Evolutionary conservation across 92 coral and sea anemone genomes (phyloP).

Genomic region (Diadumene lineata): DNA sequence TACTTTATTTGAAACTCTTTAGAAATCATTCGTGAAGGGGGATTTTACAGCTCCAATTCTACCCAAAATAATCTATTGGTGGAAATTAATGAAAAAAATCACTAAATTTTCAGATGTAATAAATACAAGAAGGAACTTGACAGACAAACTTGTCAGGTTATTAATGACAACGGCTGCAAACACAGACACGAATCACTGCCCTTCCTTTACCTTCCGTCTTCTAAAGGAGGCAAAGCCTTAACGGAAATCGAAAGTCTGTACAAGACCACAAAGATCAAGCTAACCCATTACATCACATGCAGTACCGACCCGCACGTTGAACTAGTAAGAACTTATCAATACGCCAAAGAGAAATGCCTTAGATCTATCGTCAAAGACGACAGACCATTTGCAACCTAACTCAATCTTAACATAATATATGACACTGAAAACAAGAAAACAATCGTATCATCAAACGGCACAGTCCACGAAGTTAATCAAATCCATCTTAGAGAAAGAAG

Average conservation of each 20-base stretch:
- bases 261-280: slow-evolving; percentile 6
- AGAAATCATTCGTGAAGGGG: too few relatives aligned
- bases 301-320: slow-evolving; percentile 2
- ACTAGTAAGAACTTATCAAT: neutral
- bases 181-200: too few relatives aligned
- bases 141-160: too few relatives aligned
- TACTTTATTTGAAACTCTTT: too few relatives aligned
- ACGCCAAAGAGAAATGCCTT: neutral
- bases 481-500: slow-evolving; percentile 5
- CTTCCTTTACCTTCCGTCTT: neutral
- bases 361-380: slow-evolving; percentile 7
- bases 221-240: slow-evolving; percentile 4
- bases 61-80: too few relatives aligned
- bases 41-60: too few relatives aligned
- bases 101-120: too few relatives aligned
- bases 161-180: too few relatives aligned
- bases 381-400: slow-evolving; percentile 3
- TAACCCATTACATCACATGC: neutral
- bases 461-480: neutral
- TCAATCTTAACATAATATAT: neutral
- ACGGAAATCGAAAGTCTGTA: slow-evolving; percentile 1
- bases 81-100: too few relatives aligned
- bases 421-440: slow-evolving; percentile 5
- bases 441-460: slow-evolving; percentile 4
- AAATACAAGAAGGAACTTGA: too few relatives aligned